Evolutionary conservation across 2,113 vertebrate genomes (phyloP).

Genomic region (Cricetomys ansorgei): DNA sequence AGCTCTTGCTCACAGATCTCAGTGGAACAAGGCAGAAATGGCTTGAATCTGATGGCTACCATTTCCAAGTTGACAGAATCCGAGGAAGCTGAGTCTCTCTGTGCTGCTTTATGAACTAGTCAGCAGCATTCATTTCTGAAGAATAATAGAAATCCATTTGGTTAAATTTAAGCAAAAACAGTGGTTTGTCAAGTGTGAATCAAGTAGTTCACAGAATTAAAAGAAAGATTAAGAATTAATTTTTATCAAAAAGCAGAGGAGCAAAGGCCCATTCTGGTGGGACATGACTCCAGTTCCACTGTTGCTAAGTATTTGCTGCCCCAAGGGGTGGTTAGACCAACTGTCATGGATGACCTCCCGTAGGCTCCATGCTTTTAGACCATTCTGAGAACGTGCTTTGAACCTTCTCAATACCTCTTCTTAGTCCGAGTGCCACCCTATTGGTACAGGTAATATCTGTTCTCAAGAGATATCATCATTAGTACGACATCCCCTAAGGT

Average conservation of each 20-base stretch:
- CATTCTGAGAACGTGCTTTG: background rate
- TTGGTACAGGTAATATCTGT: background rate
- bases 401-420: background rate
- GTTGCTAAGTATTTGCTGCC: background rate
- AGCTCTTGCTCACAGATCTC: background rate
- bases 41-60: background rate
- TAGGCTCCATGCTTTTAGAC: background rate
- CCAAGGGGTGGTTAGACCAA: background rate
- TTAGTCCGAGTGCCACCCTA: background rate
- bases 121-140: background rate
- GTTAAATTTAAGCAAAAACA: background rate
- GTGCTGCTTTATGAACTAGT: background rate
- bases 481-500: background rate
- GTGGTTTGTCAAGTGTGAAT: background rate
- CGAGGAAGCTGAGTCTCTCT: background rate
- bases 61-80: background rate
- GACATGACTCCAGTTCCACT: background rate
- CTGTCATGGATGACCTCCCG: background rate
- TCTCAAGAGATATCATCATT: background rate
- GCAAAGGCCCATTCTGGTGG: background rate
- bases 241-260: background rate
- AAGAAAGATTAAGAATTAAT: background rate
- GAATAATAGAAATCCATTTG: background rate
- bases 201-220: background rate
- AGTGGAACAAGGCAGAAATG: background rate